Evolutionary conservation across 2,113 vertebrate genomes (phyloP), one percentile per base, ranked within the genome.

Genomic region (Prionailurus bengalensis): DNA sequence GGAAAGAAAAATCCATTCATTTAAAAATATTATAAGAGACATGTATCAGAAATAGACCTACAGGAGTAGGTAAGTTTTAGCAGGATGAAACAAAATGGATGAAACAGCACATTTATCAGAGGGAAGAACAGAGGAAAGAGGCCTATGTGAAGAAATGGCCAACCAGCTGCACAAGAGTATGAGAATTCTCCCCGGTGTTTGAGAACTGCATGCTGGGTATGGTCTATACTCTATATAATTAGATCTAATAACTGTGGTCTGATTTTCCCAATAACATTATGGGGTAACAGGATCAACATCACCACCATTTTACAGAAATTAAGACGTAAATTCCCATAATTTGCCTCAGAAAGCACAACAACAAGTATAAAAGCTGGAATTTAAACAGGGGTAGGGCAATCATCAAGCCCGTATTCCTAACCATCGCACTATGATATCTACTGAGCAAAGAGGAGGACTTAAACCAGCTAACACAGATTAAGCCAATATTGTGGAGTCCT

Each of bases 301-400:
- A 48, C 12, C 45, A 61, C 19, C 79, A 92, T 68, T 92, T 95
- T 79, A 90, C 31, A 90, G 73, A 91, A 51, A 66, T 39, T 66
- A 42, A 93, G 27, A 12, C 7, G 66, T 7, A n/a, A 70, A 68
- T 66, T 90, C 6, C 1, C 12, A n/a, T 33, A 29, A 68, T 13
- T 51, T 81, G 9, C n/a, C 7, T 61, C 36, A 16, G 70, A 78
- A 31, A 93, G 51, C 13, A 74, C 55, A 86, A 12, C 73, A 48
- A 16, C 39, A 66, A 48, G 9, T 53, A 29, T 8, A 13, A 23
- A 19, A 31, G 5, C 76, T 33, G 2, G 4, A 42, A 48, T 39
- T 66, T 65, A 14, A 74, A 55, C 21, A 45, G 51, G 73, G 7
- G 53, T 16, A 14, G 9, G 61, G 25, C 13, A 51, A 79, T 3